These are phyloP conservation scores for Drosophila demipolita DNA, from an alignment of 2,888 invertebrate genomes.

Conservation along the genomic window DNA sequence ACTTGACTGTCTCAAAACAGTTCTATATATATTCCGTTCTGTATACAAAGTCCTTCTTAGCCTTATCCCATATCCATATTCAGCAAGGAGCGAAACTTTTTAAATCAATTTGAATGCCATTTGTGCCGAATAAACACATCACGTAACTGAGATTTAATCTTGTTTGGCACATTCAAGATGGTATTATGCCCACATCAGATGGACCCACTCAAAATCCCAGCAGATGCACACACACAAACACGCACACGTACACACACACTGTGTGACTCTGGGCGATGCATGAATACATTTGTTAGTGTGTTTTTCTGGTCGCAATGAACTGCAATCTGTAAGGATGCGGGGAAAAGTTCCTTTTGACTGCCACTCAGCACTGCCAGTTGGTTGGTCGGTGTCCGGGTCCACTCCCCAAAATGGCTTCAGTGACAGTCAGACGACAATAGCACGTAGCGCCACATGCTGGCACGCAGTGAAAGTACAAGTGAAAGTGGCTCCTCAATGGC, in stretches of 20 bases:
- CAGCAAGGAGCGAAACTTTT: neutral
- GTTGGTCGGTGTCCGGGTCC: conserved; percentile 12
- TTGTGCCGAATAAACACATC: conserved; percentile 32
- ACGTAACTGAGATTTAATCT: conserved; percentile 74
- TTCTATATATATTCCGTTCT: neutral
- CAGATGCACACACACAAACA: conserved; percentile 42
- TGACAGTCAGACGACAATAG: conserved; percentile 42
- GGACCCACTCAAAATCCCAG: conserved; percentile 34
- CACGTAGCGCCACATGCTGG: conserved; percentile 62
- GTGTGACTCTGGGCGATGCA: conserved; percentile 51
- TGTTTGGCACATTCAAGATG: conserved; percentile 41
- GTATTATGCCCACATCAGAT: conserved; percentile 12
- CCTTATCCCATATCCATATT: neutral
- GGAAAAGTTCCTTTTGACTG: conserved; percentile 51
- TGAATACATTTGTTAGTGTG: conserved; percentile 70
- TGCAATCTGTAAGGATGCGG: conserved; percentile 36
- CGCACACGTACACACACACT: neutral
- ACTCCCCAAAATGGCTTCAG: conserved; percentile 40
- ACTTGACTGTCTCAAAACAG: neutral
- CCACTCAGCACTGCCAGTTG: conserved; percentile 8
- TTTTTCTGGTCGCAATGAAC: conserved; percentile 65
- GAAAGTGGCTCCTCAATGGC: conserved; percentile 57
- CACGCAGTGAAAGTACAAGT: conserved; percentile 72
- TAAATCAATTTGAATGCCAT: conserved; percentile 30
- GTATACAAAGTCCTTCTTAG: neutral